These are phyloP conservation scores for Megalops cyprinoides DNA, from an alignment of 2,797 vertebrate genomes.

Conservation along the genomic window DNA sequence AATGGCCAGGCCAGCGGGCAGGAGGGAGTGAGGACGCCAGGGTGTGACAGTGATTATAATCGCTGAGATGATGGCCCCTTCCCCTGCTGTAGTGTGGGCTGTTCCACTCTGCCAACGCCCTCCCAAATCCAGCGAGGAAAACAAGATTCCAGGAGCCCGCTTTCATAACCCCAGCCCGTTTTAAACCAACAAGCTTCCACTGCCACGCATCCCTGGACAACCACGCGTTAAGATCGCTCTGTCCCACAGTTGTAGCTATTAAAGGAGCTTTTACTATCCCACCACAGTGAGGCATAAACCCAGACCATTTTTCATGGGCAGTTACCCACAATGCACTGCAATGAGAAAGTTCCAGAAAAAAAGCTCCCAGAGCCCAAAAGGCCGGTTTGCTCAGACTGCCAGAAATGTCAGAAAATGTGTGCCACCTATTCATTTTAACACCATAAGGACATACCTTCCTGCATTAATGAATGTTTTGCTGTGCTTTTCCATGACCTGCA, in stretches of 20 bases:
- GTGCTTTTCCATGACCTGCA: not conserved
- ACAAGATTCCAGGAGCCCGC: conserved; percentile 34
- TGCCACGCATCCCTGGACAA: conserved; percentile 52
- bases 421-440: no score
- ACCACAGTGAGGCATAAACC: not conserved
- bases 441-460: no score
- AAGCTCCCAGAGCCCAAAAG: no score
- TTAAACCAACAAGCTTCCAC: conserved; percentile 57
- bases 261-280: not conserved
- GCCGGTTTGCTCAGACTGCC: no score
- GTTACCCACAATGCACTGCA: not conserved
- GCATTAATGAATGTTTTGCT: not conserved
- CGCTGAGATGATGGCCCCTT: not conserved
- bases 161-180: conserved; percentile 34
- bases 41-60: conserved; percentile 5
- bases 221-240: conserved; percentile 55
- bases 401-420: no score
- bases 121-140: conserved; percentile 18
- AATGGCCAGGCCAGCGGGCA: not conserved
- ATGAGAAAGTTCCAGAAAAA: not conserved
- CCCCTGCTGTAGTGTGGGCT: not conserved
- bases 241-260: not conserved
- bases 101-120: not conserved
- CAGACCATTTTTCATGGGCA: not conserved
- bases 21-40: not conserved